phyloP scores from a whole-genome alignment of 2,797 vertebrate species.

The Acridotheres tristis region DNA sequence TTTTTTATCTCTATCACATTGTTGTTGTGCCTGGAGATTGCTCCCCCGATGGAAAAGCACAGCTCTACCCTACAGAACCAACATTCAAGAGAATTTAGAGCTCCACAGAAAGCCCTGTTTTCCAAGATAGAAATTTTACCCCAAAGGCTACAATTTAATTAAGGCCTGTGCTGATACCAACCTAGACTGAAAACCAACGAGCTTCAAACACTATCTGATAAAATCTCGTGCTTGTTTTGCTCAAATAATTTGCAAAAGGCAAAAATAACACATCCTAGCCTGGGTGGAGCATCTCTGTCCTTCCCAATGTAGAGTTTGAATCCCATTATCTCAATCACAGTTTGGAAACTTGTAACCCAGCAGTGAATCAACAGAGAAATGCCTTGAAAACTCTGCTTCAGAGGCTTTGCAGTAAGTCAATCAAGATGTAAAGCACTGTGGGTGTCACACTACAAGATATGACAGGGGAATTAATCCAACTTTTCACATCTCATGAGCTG shows the following conservation, averaged over 20 bases:
- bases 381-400: background rate
- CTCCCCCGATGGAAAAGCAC: background rate
- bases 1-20: background rate
- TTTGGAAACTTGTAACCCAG: background rate
- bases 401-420: background rate
- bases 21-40: background rate
- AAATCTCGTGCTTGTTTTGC: background rate
- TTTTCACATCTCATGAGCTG: background rate
- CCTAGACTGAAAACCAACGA: background rate
- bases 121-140: background rate
- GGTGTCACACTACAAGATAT: background rate
- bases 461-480: background rate
- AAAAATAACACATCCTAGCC: background rate
- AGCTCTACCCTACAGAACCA: background rate
- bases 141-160: background rate
- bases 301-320: rapidly evolving
- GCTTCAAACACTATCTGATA: background rate
- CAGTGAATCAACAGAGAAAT: background rate
- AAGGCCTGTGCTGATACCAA: background rate
- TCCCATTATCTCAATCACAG: background rate
- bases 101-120: background rate
- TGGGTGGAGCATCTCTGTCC: background rate
- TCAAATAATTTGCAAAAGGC: background rate
- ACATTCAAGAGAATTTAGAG: background rate
- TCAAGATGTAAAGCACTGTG: background rate